These are phyloP conservation scores for Eulithis prunata DNA, from an alignment of 2,888 invertebrate species.

Conservation along the genomic window DNA sequence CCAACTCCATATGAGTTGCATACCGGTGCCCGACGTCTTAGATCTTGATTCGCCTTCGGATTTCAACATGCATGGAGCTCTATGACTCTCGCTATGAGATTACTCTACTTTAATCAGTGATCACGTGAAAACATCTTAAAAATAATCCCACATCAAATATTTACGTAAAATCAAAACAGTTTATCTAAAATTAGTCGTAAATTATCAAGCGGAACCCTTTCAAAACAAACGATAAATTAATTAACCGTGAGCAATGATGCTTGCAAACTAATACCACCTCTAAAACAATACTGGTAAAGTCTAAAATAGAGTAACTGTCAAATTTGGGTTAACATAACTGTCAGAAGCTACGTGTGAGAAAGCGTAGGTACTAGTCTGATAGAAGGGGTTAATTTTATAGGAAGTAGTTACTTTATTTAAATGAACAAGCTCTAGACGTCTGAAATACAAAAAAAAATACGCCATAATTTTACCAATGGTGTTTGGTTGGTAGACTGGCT, in stretches of 20 bases:
- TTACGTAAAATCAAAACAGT: not conserved
- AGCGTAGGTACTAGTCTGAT: constrained; percentile 1
- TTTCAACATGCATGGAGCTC: too few relatives aligned
- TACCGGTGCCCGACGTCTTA: too few relatives aligned
- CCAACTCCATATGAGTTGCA: too few relatives aligned
- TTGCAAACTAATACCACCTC: not conserved
- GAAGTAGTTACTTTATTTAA: not conserved
- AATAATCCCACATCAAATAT: too few relatives aligned
- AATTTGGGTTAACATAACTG: not conserved
- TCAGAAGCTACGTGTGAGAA: constrained; percentile 4
- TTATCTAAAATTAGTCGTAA: not conserved
- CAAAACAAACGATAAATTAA: constrained; percentile 12
- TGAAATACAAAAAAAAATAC: not conserved
- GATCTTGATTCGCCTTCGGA: too few relatives aligned
- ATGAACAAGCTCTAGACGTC: constrained; percentile 2
- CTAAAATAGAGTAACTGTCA: not conserved
- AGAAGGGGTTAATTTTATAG: not conserved
- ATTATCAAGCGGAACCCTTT: constrained; percentile 11
- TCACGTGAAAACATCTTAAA: too few relatives aligned
- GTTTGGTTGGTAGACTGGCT: too few relatives aligned
- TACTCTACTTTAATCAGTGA: too few relatives aligned
- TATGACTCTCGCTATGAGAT: too few relatives aligned
- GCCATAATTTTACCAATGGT: too few relatives aligned
- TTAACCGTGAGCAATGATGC: not conserved
- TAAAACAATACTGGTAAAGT: not conserved